A percentile compares a stretch with the other conserved stretches of the same genome.
phyloP scores from a whole-genome alignment of 1,140 invertebrate species.

The Plectus sambesii region DNA sequence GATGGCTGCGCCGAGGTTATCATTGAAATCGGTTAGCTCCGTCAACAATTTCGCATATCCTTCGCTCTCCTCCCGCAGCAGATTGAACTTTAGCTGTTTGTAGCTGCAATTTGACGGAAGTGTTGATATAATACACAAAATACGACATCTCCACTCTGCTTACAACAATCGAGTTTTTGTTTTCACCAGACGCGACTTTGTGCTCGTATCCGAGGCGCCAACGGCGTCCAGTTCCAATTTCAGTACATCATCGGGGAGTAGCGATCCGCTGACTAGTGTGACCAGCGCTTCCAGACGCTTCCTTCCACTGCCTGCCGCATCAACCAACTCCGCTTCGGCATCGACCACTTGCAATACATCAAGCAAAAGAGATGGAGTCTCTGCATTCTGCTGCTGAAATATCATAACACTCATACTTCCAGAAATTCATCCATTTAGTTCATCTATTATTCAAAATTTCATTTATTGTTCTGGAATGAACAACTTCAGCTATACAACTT shows the following conservation, averaged over 20 bases:
- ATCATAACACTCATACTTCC: too few relatives aligned
- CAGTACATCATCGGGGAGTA: constrained; percentile 31
- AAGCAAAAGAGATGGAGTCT: too few relatives aligned
- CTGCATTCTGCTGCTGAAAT: too few relatives aligned
- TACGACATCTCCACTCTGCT: constrained; percentile 7
- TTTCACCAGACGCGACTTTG: constrained; percentile 27
- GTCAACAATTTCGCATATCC: constrained; percentile 93
- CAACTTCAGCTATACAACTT: too few relatives aligned
- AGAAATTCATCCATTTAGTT: too few relatives aligned
- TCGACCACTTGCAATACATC: too few relatives aligned
- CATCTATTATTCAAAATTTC: too few relatives aligned
- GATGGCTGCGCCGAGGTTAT: constrained; percentile 43
- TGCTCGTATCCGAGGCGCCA: constrained; percentile 27
- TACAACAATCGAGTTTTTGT: constrained; percentile 28
- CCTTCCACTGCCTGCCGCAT: too few relatives aligned
- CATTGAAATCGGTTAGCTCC: constrained; percentile 67
- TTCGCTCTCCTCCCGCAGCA: constrained; percentile 95
- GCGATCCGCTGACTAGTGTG: too few relatives aligned
- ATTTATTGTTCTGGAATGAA: too few relatives aligned
- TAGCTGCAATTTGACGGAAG: constrained; percentile 58
- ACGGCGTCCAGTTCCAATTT: constrained; percentile 25
- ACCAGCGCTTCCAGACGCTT: too few relatives aligned
- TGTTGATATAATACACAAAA: constrained; percentile 9
- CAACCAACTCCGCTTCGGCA: too few relatives aligned
- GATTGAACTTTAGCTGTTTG: constrained; percentile 96